Conservation (phyloP, 2,113 vertebrate species). For the Mellivora capensis region DNA sequence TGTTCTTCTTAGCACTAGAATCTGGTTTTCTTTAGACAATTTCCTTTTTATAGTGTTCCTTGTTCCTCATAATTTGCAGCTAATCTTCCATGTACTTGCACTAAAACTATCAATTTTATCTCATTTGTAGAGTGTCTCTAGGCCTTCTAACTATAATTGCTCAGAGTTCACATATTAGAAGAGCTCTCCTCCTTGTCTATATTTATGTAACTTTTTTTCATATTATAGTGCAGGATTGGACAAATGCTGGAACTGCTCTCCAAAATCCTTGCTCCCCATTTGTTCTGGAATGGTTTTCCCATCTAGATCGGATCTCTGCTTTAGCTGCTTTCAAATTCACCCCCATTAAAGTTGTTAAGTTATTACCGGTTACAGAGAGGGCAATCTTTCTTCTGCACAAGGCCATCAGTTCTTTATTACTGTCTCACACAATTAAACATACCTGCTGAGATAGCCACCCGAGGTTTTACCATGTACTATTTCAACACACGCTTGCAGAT, state of each 20-base stretch:
- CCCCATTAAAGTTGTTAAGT: not conserved
- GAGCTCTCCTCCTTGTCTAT: not conserved
- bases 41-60: not conserved
- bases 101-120: not conserved
- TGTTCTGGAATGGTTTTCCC: not conserved
- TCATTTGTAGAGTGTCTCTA: not conserved
- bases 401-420: not conserved
- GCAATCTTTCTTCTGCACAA: not conserved
- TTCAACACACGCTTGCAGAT: not conserved
- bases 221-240: not conserved
- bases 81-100: conserved; percentile 14
- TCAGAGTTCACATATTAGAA: not conserved
- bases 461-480: not conserved
- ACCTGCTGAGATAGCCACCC: not conserved
- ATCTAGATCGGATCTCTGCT: not conserved
- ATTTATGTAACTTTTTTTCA: not conserved
- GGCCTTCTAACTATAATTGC: not conserved
- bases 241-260: not conserved
- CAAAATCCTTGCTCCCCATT: not conserved
- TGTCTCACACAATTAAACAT: not conserved
- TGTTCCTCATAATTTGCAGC: not conserved
- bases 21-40: not conserved
- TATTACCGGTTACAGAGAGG: not conserved
- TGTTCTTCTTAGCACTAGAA: not conserved
- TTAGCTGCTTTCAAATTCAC: not conserved